Evolutionary conservation across 1,140 invertebrate species (phyloP).

Genomic region (Phymorhynchus buccinoides): DNA sequence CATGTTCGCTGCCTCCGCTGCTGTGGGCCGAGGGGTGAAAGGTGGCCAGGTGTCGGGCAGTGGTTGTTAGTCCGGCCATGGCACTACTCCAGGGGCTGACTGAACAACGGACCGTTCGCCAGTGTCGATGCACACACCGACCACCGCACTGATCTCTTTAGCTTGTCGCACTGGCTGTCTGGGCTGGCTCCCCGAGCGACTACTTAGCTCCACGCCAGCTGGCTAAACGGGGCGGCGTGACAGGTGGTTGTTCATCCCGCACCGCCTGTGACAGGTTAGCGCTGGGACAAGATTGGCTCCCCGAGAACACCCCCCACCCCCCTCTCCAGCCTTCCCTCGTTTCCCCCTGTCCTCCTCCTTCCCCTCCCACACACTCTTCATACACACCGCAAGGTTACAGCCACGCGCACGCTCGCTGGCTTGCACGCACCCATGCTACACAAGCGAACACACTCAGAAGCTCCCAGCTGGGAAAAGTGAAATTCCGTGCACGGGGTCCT

Average conservation of each 20-base stretch:
- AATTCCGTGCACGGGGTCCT: not conserved
- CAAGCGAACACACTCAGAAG: slow-evolving; percentile 8
- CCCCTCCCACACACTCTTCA: not conserved
- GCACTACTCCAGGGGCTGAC: not conserved
- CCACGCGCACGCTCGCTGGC: not conserved
- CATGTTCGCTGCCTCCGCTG: slow-evolving; percentile 44
- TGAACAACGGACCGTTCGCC: not conserved
- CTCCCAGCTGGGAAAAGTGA: not conserved
- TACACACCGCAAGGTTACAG: not conserved
- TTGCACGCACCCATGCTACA: slow-evolving; percentile 1
- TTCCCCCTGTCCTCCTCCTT: not conserved
- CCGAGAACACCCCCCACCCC: too few relatives aligned
- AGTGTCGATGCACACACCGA: slow-evolving; percentile 8
- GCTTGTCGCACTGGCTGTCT: not conserved
- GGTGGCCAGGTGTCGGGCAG: slow-evolving; percentile 38
- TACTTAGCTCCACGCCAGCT: slow-evolving; percentile 5
- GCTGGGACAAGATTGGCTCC: slow-evolving; percentile 5
- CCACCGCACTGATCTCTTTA: slow-evolving; percentile 11
- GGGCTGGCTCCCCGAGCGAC: slow-evolving; percentile 4
- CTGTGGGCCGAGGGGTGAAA: slow-evolving; percentile 45
- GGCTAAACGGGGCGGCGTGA: slow-evolving; percentile 26
- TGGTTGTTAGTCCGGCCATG: not conserved
- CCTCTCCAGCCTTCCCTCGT: not conserved
- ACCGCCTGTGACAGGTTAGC: slow-evolving; percentile 11
- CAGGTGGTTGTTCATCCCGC: slow-evolving; percentile 31